Evolutionary conservation across 1,140 invertebrate genomes (phyloP).

Genomic region (Grapholita molesta): DNA sequence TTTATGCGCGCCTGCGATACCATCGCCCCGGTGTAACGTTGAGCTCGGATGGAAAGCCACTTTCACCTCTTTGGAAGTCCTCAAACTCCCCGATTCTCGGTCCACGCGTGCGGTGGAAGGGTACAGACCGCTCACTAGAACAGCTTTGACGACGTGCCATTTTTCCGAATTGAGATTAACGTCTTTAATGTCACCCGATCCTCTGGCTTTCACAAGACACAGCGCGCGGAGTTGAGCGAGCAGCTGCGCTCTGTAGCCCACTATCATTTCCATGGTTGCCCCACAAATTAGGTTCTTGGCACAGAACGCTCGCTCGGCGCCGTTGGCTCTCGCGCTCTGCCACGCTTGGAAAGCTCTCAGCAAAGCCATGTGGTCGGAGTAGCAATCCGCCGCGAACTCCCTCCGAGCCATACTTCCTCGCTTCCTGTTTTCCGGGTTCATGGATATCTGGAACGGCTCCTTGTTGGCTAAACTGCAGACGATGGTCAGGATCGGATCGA

Average conservation of each 20-base stretch:
- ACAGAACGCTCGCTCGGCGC: slow-evolving; percentile 87
- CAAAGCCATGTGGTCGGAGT: slow-evolving; percentile 95
- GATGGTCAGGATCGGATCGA: slow-evolving; percentile 96
- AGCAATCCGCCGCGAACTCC: slow-evolving; percentile 86
- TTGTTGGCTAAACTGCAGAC: slow-evolving; percentile 91
- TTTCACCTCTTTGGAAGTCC: slow-evolving; percentile 83
- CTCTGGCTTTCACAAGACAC: slow-evolving; percentile 88
- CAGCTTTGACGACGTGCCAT: slow-evolving; percentile 95
- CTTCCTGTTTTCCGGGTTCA: slow-evolving; percentile 82
- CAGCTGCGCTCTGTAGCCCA: slow-evolving; percentile 86
- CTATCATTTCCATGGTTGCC: slow-evolving; percentile 93
- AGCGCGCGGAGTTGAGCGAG: slow-evolving; percentile 91
- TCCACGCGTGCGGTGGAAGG: slow-evolving; percentile 88
- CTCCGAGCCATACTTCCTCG: slow-evolving; percentile 80
- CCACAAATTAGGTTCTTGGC: slow-evolving; percentile 88
- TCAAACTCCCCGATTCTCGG: slow-evolving; percentile 56
- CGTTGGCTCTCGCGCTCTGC: slow-evolving; percentile 83
- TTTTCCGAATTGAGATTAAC: slow-evolving; percentile 92
- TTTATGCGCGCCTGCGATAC: slow-evolving; percentile 48
- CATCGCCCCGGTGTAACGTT: slow-evolving; percentile 78
- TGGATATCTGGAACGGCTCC: slow-evolving; percentile 90
- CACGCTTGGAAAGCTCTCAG: slow-evolving; percentile 91
- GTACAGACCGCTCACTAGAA: slow-evolving; percentile 91
- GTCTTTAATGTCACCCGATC: slow-evolving; percentile 86
- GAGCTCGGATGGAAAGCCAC: slow-evolving; percentile 88